Base-by-base conservation (phyloP, 2,113 vertebrate species). In the Callithrix jacchus region DNA sequence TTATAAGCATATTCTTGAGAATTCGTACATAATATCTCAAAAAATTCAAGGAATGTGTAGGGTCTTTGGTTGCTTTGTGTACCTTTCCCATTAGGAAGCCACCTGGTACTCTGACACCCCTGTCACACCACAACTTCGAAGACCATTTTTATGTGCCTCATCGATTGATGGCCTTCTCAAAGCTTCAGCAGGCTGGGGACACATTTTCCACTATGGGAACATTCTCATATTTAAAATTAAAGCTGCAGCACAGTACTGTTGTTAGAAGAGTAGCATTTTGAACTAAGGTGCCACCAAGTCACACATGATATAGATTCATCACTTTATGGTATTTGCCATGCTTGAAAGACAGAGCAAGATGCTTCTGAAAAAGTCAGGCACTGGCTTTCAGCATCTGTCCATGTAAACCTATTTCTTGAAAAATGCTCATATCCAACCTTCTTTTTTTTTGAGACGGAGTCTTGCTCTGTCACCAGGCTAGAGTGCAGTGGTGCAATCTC, bases 281-380 rank as follows among this genome's bases (percentile, higher is more conserved):
- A 95, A 93, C 66, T 68, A 85, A 88, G 76, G 68, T 96, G 88
- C 88, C 89, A 85, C 10, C 52, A 82, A 91, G 68, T 87, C 89
- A 94, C 35, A 64, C 42, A 73, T 23, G 49, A 45, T 82, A 76
- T 16, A 86, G 77, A 94, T 96, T 84, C 81, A 52, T 91, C 77
- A 84, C 54, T 94, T 95, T 73, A 35, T 85, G 23, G 37, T 54
- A 35, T 68, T 85, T 54, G 35, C 40, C 80, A 13, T 87, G 54
- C 49, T 81, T 92, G 61, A 77, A 56, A 94, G 71, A 81, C 74
- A 93, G 61, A 87, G 20, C 71, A 93, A 96, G 58, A 82, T 81
- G 37, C 10, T 95, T 94, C 70, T 58, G 70, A 85, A 84, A 84
- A 71, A 96, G 64, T 85, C 66, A 93, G 20, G 45, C 74, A 77